Evolutionary conservation across 2,888 invertebrate species (phyloP).

Genomic region (Netelia fuscicornis): DNA sequence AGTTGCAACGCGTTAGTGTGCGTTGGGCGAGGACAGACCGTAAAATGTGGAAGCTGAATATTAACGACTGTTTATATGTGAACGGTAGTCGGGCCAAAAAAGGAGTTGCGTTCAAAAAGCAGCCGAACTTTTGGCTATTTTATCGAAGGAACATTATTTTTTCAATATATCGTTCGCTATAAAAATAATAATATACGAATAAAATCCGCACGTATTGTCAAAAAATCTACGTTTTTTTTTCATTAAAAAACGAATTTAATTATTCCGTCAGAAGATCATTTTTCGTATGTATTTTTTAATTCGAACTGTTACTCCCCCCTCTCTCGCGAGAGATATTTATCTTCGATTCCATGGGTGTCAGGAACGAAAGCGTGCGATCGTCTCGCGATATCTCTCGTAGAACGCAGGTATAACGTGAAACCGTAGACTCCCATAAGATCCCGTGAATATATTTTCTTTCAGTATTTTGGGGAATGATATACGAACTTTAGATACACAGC

Average conservation of each 20-base stretch:
- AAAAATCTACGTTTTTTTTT: neutral
- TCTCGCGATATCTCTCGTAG: slow-evolving; percentile 23
- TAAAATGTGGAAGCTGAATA: slow-evolving; percentile 73
- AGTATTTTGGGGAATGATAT: slow-evolving; percentile 33
- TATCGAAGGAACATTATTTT: neutral
- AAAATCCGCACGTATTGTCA: neutral
- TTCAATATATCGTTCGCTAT: neutral
- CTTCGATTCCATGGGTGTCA: slow-evolving; percentile 34
- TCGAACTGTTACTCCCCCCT: neutral
- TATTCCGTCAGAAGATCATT: slow-evolving; percentile 1
- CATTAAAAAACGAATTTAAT: neutral
- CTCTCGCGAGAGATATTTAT: slow-evolving; percentile 20
- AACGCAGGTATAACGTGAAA: slow-evolving; percentile 1
- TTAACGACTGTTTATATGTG: slow-evolving; percentile 69
- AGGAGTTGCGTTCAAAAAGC: neutral
- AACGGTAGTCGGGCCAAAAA: slow-evolving; percentile 45
- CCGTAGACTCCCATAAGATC: neutral
- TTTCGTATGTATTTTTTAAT: neutral
- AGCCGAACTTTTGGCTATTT: neutral
- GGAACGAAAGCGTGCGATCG: slow-evolving; percentile 29
- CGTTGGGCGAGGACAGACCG: slow-evolving; percentile 38
- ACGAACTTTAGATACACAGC: slow-evolving; percentile 38
- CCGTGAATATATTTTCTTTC: slow-evolving; percentile 11
- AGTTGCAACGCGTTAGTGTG: slow-evolving; percentile 36
- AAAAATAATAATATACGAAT: too few relatives aligned